Evolutionary conservation across 1,140 invertebrate species (phyloP).

Genomic region (Drosophila littoralis): DNA sequence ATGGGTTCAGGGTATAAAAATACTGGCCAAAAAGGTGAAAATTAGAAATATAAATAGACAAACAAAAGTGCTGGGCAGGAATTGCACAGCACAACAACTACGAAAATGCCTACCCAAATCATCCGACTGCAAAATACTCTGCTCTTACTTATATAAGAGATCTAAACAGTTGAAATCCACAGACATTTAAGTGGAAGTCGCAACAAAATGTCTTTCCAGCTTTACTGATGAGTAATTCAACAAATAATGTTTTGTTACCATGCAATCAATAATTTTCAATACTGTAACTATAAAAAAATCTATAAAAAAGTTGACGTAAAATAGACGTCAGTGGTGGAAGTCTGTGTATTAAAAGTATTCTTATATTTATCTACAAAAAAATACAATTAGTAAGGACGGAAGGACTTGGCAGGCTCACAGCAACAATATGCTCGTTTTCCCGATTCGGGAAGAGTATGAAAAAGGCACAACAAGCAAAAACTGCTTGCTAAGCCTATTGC

Average conservation of each 20-base stretch:
- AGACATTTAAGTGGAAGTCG: too few species aligned
- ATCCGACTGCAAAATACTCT: neutral
- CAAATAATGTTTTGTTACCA: too few species aligned
- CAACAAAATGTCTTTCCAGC: too few species aligned
- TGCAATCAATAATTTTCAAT: too few species aligned
- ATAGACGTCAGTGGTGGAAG: too few species aligned
- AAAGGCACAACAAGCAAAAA: constrained; percentile 29
- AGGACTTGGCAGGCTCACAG: neutral
- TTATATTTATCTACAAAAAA: too few species aligned
- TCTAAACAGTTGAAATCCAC: too few species aligned
- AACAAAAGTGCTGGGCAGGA: constrained; percentile 19
- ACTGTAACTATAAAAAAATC: too few species aligned
- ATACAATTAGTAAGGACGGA: neutral
- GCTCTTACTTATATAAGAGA: neutral
- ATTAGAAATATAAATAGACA: constrained; percentile 66
- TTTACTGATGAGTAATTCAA: too few species aligned
- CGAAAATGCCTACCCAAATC: neutral
- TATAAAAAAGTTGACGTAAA: too few species aligned
- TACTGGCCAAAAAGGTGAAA: constrained; percentile 62
- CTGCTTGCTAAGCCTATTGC: constrained; percentile 70
- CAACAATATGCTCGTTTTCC: neutral
- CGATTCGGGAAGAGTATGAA: neutral
- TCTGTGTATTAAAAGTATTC: too few species aligned
- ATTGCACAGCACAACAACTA: constrained; percentile 24
- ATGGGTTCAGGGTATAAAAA: too few species aligned